Base-by-base conservation (phyloP, 2,888 invertebrate species). In the Limenitis camilla region DNA sequence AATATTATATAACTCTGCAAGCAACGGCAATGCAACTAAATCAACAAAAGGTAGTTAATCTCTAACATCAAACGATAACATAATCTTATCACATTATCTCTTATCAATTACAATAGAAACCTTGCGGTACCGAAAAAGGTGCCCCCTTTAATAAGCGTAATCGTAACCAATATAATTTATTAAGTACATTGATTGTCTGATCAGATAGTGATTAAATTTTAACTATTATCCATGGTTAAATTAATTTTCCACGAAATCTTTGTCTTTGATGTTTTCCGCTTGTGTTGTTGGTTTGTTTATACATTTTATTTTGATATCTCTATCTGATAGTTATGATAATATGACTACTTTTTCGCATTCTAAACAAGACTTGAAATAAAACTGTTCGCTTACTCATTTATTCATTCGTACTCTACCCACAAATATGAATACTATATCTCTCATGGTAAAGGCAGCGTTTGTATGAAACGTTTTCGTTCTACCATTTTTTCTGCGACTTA, bases 31-130 rank as follows among this genome's bases (percentile, higher is more conserved):
- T 19, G 19, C 47, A 31, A 45, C 44, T 42, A 71, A 71, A 71
- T 71, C 67, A 66, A 65, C 75, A 80, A 79, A 81, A 83, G 77
- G 86, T 85, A 87, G 83, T 81, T 85, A 79, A 83, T 84, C 81
- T 79, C 69, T 60, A 69, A 69, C 74, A 84, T 83, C 78, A 76
- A 71, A 61, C 66, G 81, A 83, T 85, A 85, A 68, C 61, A 40
- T 11, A 65, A 81, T 81, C 81, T 82, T 67, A 83, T 85, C 83
- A 68, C 55, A 59, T 62, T 65, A 66, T 66, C 75, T 66, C 62
- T 74, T 75, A 82, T 81, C 78, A 65, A 49, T 53, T 19, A 58
- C 56, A 62, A 61, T 63, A 63, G 63, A 61, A 73, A 71, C 72
- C 71, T 75, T 69, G 77, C 70, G 71, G 76, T 71, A 75, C 66